Conservation (phyloP, 1,140 invertebrate species). For the Drosophila ogumai region DNA sequence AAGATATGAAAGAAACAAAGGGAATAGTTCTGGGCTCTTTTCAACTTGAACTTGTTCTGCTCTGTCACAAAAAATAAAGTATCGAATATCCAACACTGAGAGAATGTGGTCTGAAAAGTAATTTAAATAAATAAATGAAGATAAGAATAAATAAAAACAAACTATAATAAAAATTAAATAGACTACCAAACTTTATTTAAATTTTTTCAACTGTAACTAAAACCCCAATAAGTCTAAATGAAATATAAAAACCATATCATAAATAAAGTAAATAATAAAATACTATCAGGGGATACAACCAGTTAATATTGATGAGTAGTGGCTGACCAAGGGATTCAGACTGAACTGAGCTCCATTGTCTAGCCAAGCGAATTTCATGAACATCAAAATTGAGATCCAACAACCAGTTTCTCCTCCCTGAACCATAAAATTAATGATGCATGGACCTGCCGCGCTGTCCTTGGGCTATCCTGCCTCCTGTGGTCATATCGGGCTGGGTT, state of each 20-base stretch:
- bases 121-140: too few species aligned
- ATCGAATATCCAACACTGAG: not conserved
- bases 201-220: not conserved
- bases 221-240: not conserved
- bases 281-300: not conserved
- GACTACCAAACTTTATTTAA: accelerated
- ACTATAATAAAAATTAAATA: not conserved
- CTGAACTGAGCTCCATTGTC: not conserved
- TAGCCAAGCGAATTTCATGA: constrained; percentile 1
- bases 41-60: not conserved
- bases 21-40: constrained; percentile 4
- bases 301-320: constrained; percentile 5
- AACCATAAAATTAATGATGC: constrained; percentile 49
- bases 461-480: constrained; percentile 51
- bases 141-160: too few species aligned
- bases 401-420: constrained; percentile 27
- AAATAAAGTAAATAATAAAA: not conserved
- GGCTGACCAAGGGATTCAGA: constrained; percentile 1
- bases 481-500: constrained; percentile 22
- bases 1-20: not conserved
- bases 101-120: not conserved
- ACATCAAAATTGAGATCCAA: constrained; percentile 1
- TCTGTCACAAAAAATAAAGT: constrained; percentile 1
- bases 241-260: not conserved
- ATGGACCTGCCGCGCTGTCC: constrained; percentile 37